These are phyloP conservation scores for Crax fasciolata DNA, from an alignment of 2,797 vertebrate species.

Conservation along the genomic window DNA sequence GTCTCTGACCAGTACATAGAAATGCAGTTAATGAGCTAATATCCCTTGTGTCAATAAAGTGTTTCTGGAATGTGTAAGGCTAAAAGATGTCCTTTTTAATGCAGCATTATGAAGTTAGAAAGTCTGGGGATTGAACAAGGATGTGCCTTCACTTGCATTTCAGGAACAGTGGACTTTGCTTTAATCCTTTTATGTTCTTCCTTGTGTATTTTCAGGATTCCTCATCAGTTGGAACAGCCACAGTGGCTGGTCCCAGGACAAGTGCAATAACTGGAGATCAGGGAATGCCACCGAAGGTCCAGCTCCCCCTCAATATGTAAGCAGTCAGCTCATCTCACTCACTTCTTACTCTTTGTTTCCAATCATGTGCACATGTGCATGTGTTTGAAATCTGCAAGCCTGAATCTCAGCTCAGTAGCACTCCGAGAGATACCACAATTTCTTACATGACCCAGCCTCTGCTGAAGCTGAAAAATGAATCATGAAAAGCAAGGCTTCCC, in stretches of 20 bases:
- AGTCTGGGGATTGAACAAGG: not conserved
- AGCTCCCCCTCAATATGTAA: conserved; percentile 98
- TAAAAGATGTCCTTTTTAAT: conserved; percentile 17
- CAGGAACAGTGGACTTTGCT: not conserved
- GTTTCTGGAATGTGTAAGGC: not conserved
- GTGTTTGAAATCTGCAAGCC: conserved; percentile 7
- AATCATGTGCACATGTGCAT: accelerated
- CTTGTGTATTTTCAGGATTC: conserved; percentile 87
- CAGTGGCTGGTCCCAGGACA: conserved; percentile 87
- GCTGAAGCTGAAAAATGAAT: not conserved
- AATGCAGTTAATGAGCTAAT: conserved; percentile 42
- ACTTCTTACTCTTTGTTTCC: not conserved
- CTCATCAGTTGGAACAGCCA: conserved; percentile 84
- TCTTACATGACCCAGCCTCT: not conserved
- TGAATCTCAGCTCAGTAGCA: not conserved
- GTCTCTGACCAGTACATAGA: not conserved
- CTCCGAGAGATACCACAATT: not conserved
- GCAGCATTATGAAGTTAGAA: not conserved
- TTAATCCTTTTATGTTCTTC: conserved; percentile 41
- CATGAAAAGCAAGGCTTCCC: not conserved
- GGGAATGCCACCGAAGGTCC: conserved; percentile 91
- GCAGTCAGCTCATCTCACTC: conserved; percentile 64
- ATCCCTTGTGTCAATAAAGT: not conserved
- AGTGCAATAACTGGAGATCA: conserved; percentile 90
- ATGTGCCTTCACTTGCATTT: not conserved